These are phyloP conservation scores for Ormyrus thymus DNA, from an alignment of 2,888 invertebrate genomes.

Conservation along the genomic window DNA sequence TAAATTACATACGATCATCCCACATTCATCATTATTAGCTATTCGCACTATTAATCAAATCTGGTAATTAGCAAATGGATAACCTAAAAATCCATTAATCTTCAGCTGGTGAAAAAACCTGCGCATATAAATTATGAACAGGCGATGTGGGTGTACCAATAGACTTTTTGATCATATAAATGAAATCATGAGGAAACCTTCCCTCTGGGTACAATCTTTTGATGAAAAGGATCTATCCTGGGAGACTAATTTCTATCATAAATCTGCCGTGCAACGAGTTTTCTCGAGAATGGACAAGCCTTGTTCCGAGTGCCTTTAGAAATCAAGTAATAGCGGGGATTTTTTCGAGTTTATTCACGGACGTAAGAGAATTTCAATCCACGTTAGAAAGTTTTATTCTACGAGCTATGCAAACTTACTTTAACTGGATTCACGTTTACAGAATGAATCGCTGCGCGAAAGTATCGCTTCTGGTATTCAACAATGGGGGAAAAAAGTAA, in stretches of 20 bases:
- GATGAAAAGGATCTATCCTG: conserved; percentile 22
- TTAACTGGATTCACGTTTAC: neutral
- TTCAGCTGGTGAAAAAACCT: no score
- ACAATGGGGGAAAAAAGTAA: no score
- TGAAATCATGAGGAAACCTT: conserved; percentile 21
- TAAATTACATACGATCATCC: no score
- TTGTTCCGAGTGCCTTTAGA: conserved; percentile 26
- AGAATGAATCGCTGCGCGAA: no score
- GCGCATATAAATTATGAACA: neutral
- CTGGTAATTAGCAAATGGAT: no score
- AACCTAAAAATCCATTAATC: no score
- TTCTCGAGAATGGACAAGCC: conserved; percentile 7
- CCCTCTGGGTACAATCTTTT: conserved; percentile 30
- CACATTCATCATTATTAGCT: no score
- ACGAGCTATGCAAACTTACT: neutral
- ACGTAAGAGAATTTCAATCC: neutral
- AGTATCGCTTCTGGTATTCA: no score
- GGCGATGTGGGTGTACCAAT: no score
- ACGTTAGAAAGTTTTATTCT: neutral
- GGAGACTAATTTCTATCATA: conserved; percentile 46
- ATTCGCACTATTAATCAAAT: no score
- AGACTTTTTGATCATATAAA: conserved; percentile 9
- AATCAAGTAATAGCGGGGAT: conserved; percentile 22
- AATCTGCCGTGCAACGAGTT: conserved; percentile 42
- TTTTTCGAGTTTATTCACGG: neutral